phyloP scores from a whole-genome alignment of 2,797 vertebrate species.

The Margarornis squamiger region DNA sequence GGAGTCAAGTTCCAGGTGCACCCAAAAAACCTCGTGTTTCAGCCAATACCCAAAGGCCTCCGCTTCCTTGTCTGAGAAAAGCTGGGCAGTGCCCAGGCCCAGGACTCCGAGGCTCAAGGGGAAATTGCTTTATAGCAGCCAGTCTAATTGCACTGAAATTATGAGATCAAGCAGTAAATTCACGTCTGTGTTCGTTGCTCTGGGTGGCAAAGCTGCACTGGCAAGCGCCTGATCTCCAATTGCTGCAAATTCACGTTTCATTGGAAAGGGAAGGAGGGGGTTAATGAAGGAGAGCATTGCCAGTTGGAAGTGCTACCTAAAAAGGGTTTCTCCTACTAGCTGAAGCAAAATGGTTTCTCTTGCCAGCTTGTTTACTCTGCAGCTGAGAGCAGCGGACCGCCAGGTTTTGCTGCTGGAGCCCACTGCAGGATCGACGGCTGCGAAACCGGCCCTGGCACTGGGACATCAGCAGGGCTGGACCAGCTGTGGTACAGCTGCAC shows the following conservation, averaged over 20 bases:
- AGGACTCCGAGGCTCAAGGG: conserved; percentile 13
- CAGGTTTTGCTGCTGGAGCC: conserved; percentile 60
- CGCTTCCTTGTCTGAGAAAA: neutral
- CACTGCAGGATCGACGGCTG: neutral
- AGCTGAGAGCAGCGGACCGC: conserved; percentile 57
- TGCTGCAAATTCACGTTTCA: neutral
- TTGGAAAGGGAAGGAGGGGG: conserved; percentile 60
- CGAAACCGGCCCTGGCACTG: neutral
- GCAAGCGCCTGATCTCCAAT: neutral
- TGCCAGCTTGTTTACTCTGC: conserved; percentile 70
- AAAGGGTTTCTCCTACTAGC: conserved; percentile 70
- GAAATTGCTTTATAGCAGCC: conserved; percentile 52
- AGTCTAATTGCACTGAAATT: conserved; percentile 56
- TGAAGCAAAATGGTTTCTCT: conserved; percentile 72
- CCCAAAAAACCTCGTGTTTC: conserved; percentile 17
- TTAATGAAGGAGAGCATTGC: conserved; percentile 61
- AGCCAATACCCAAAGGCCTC: conserved; percentile 20
- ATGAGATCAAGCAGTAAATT: conserved; percentile 62
- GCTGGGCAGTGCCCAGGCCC: conserved; percentile 17
- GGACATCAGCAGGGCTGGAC: neutral
- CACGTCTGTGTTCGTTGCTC: conserved; percentile 22
- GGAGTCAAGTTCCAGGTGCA: conserved; percentile 60
- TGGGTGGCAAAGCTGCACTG: conserved; percentile 20
- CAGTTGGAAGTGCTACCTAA: conserved; percentile 71
- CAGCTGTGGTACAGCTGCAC: neutral